Evolutionary conservation across 2,888 invertebrate genomes (phyloP).

Genomic region (Stenolophus ochropezus): DNA sequence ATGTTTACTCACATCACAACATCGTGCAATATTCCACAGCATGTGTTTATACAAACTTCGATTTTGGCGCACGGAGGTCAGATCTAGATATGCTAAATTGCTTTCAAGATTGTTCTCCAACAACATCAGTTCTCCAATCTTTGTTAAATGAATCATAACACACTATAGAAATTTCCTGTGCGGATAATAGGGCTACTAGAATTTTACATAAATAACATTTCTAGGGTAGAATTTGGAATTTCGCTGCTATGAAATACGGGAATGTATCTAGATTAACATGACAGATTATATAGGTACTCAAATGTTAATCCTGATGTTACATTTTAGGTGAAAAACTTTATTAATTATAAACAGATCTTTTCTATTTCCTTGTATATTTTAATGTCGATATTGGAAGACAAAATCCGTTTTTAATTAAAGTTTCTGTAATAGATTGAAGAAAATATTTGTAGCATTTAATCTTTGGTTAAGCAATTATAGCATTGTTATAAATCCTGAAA

Average conservation of each 20-base stretch:
- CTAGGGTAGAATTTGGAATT: too few relatives aligned
- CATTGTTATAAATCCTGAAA: background rate
- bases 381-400: too few relatives aligned
- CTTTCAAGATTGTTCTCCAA: background rate
- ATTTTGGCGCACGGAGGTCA: background rate
- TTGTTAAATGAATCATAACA: background rate
- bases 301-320: too few relatives aligned
- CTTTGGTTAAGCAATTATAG: background rate
- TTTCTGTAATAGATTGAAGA: background rate
- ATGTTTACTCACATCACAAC: background rate
- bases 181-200: too few relatives aligned
- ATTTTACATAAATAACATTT: too few relatives aligned
- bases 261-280: too few relatives aligned
- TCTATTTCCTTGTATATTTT: too few relatives aligned
- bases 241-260: too few relatives aligned
- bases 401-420: background rate
- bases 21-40: background rate
- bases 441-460: background rate
- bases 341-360: too few relatives aligned
- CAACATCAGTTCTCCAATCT: background rate
- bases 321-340: too few relatives aligned
- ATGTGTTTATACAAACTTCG: background rate
- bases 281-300: too few relatives aligned
- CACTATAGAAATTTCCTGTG: background rate
- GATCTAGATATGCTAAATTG: background rate